phyloP scores from a whole-genome alignment of 2,797 vertebrate genomes.

The Sus cebifrons region DNA sequence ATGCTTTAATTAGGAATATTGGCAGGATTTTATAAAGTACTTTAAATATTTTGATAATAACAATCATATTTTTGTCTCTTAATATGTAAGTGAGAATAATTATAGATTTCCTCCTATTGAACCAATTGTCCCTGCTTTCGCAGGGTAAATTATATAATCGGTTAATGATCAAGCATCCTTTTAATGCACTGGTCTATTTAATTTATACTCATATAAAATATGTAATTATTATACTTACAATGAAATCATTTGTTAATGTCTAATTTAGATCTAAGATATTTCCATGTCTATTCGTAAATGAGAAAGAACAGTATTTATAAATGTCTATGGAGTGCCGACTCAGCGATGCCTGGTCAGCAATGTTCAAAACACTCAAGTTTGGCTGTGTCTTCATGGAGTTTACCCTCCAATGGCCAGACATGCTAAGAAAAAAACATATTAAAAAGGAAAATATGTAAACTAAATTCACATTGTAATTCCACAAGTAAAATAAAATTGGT shows the following conservation, averaged over 20 bases:
- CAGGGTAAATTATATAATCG: background rate
- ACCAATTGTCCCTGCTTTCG: background rate
- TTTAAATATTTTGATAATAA: background rate
- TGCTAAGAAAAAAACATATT: background rate
- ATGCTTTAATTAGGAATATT: constrained; percentile 1
- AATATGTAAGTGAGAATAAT: background rate
- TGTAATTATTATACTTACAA: background rate
- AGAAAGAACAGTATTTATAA: background rate
- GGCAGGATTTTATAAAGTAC: constrained; percentile 22
- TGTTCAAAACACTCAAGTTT: background rate
- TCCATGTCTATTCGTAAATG: background rate
- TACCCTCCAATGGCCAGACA: background rate
- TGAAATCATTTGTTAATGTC: background rate
- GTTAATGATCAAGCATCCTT: constrained; percentile 6
- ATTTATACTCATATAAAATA: background rate
- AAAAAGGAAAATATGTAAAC: background rate
- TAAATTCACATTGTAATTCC: background rate
- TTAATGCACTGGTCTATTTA: background rate
- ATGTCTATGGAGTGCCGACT: background rate
- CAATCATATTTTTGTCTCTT: background rate
- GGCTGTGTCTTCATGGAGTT: background rate
- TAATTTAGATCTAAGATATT: background rate
- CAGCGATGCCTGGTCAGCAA: background rate
- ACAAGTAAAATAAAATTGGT: background rate
- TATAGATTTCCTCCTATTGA: background rate